Base-by-base conservation (phyloP, 2,113 vertebrate genomes). In the Festucalex cinctus region DNA sequence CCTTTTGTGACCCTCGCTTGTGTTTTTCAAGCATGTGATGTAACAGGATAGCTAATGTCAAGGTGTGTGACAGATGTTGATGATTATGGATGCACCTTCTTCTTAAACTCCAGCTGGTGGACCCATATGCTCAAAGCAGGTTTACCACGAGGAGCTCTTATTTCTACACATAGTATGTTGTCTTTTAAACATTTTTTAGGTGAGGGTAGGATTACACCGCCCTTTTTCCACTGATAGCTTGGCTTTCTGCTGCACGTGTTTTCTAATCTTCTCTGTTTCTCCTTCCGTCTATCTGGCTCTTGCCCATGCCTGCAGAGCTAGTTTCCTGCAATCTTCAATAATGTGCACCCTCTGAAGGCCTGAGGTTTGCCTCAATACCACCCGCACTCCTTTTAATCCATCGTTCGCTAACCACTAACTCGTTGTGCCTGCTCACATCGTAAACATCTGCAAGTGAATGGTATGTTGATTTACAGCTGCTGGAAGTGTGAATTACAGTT, bases 311-410 rank as follows among this genome's bases (percentile, higher is more conserved):
- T 86, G 79, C 76, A 71, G 51, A 73, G 59, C 68, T 76, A 35
- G 76, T 80, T 63, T 68, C 88, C 70, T 80, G 78, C 53, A 43
- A 80, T 77, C 67, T 64, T 80, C 39, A 70, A 79, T 90, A 86
- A 89, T 88, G 84, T 83, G 74, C 81, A 76, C 85, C 77, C 67
- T 81, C 68, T 78, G 73, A 70, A 82, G 80, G 43, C 66, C 76
- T 84, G 79, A 26, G 74, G 83, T 82, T 73, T 82, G 72, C 75
- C 53, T 78, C 82, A 89, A 68, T 51, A 80, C 79, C 75, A 85
- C 80, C 83, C 87, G 80, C 57, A 35, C 70, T 75, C 73, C 77
- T 69, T 74, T 81, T 70, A 80, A 81, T 77, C 76, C 57, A 41
- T 76, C 75, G 72, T 71, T 78, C 70, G 65, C 79, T 87, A 75